Conservation (phyloP, 1,140 invertebrate genomes). For the Trichoplusia ni region DNA sequence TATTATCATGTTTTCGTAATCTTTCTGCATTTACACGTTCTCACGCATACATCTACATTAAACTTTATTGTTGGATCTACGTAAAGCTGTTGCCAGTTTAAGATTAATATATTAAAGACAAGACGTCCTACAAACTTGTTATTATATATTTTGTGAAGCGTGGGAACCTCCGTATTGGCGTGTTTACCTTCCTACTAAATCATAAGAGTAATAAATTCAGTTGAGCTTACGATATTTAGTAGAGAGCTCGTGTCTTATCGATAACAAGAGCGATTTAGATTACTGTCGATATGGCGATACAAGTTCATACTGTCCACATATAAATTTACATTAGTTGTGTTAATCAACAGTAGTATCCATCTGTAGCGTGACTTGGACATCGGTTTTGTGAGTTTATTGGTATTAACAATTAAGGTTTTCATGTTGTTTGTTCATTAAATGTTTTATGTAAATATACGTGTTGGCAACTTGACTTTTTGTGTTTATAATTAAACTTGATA, state of each 20-base stretch:
- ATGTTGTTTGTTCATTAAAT: conserved; percentile 6
- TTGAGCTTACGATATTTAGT: conserved; percentile 24
- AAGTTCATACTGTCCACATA: background rate
- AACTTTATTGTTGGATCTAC: too few species aligned
- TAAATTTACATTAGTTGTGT: background rate
- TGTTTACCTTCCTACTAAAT: conserved; percentile 7
- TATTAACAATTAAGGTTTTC: background rate
- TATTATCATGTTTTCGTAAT: too few species aligned
- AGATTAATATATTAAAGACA: too few species aligned
- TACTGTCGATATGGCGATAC: background rate
- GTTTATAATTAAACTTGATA: background rate
- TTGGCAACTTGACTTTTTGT: background rate
- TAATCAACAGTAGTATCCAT: background rate
- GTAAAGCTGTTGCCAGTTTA: too few species aligned
- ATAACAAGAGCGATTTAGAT: background rate
- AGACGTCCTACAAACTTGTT: too few species aligned
- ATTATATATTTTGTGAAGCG: background rate
- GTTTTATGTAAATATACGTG: background rate
- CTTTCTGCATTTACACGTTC: too few species aligned
- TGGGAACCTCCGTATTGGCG: background rate
- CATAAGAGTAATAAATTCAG: background rate
- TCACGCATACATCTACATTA: too few species aligned
- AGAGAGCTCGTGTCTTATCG: conserved; percentile 12
- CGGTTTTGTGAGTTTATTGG: conserved; percentile 7
- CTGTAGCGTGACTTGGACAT: background rate